phyloP scores from a whole-genome alignment of 1,140 invertebrate genomes.

The Gonatopus flavifemur region DNA sequence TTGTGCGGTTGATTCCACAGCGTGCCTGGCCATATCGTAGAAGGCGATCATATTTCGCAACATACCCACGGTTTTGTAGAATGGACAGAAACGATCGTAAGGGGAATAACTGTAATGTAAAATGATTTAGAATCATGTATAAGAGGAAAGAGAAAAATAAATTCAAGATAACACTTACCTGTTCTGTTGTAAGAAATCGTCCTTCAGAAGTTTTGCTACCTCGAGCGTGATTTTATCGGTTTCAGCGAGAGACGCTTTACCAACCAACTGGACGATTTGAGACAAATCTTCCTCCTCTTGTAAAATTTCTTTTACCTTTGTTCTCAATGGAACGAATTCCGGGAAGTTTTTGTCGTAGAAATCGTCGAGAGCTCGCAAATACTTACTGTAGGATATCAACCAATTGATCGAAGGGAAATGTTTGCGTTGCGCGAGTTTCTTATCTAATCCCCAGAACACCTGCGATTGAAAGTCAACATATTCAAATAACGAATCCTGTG shows the following conservation, averaged over 20 bases:
- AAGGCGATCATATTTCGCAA: conserved; percentile 97
- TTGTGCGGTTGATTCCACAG: conserved; percentile 96
- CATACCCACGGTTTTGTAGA: conserved; percentile 99
- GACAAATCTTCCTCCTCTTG: conserved; percentile 99
- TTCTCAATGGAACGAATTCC: conserved; percentile 96
- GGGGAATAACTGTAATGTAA: conserved; percentile 79
- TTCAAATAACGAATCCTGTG: not conserved
- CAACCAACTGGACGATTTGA: conserved; percentile 99
- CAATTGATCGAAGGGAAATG: conserved; percentile 99
- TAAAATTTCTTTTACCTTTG: conserved; percentile 94
- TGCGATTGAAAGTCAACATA: conserved; percentile 16
- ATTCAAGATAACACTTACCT: conserved; percentile 60
- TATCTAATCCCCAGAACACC: conserved; percentile 99
- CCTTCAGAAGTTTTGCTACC: conserved; percentile 97
- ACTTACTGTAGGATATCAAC: conserved; percentile 99
- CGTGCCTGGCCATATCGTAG: conserved; percentile 96
- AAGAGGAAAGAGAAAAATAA: too few relatives aligned
- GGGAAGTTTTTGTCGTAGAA: conserved; percentile 99
- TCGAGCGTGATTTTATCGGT: conserved; percentile 99
- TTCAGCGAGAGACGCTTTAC: conserved; percentile 98
- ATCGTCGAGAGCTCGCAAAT: conserved; percentile 96
- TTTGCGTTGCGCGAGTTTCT: conserved; percentile 98
- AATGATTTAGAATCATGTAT: not conserved
- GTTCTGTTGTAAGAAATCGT: conserved; percentile 99
- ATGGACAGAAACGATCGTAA: conserved; percentile 98